These are phyloP conservation scores for Colletes latitarsis DNA, from an alignment of 1,140 invertebrate genomes.

Conservation along the genomic window DNA sequence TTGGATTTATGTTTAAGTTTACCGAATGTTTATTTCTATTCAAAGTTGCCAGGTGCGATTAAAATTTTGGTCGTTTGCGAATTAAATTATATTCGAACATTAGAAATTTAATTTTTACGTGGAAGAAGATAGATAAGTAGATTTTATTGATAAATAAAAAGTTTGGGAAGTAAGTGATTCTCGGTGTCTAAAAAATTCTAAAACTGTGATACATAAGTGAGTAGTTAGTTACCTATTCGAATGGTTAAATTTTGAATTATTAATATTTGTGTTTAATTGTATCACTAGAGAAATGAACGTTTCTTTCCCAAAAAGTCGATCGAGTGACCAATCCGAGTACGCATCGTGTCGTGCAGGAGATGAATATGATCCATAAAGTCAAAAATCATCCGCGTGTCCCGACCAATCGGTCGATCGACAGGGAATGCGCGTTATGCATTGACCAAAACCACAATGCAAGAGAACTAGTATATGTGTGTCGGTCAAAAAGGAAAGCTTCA, in stretches of 20 bases:
- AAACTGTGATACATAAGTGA: no score
- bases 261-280: background rate
- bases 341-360: constrained; percentile 54
- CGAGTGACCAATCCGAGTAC: constrained; percentile 13
- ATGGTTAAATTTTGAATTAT: background rate
- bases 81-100: background rate
- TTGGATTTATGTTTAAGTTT: background rate
- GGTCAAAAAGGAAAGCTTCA: constrained; percentile 67
- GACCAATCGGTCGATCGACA: constrained; percentile 2
- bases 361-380: constrained; percentile 27
- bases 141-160: no score
- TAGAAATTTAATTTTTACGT: background rate
- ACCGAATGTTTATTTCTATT: background rate
- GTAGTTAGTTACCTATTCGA: no score
- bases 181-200: no score
- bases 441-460: constrained; percentile 61
- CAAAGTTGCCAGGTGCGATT: background rate
- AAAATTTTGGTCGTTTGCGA: background rate
- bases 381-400: background rate
- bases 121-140: background rate
- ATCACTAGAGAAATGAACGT: background rate
- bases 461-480: constrained; percentile 55
- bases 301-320: background rate
- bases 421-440: constrained; percentile 33
- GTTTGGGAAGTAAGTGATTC: no score